A percentile compares a stretch with the other conserved stretches of the same genome.
Evolutionary conservation across 2,797 vertebrate genomes (phyloP).

Genomic region (Enteromius thamalakanensis): DNA sequence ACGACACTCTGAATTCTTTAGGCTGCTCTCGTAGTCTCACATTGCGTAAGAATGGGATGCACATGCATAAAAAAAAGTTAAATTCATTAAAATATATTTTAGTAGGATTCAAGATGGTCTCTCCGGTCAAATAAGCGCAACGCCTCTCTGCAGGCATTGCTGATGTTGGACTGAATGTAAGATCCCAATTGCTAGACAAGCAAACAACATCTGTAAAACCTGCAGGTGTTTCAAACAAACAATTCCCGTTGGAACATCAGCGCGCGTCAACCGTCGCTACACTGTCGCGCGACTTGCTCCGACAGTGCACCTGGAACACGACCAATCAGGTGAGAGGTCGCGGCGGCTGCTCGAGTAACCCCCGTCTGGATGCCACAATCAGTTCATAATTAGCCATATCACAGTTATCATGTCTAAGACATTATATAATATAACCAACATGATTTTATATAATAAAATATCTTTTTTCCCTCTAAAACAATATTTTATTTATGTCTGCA

Average conservation of each 20-base stretch:
- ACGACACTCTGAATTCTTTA: neutral
- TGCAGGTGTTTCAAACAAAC: conserved; percentile 51
- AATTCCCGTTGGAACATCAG: conserved; percentile 15
- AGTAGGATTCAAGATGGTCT: neutral
- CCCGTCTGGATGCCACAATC: conserved; percentile 8
- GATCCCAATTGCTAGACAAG: conserved; percentile 33
- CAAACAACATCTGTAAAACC: conserved; percentile 59
- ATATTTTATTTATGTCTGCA: neutral
- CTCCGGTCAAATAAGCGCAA: neutral
- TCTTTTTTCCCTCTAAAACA: neutral
- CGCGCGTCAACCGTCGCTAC: neutral
- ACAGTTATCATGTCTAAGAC: conserved; percentile 50
- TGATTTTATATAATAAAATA: too few relatives aligned
- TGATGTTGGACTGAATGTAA: conserved; percentile 31
- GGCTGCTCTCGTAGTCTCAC: too few relatives aligned
- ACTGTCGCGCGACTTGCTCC: neutral
- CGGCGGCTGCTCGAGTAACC: conserved; percentile 49
- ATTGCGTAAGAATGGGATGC: neutral
- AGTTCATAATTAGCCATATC: neutral
- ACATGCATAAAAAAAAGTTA: too few relatives aligned
- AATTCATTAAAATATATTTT: neutral
- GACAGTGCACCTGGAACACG: conserved; percentile 59
- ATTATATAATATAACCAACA: conserved; percentile 25
- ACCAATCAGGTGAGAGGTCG: conserved; percentile 68
- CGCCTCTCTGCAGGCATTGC: conserved; percentile 21